These are phyloP conservation scores for Frankliniella fusca DNA, from an alignment of 2,888 invertebrate genomes.

Conservation along the genomic window DNA sequence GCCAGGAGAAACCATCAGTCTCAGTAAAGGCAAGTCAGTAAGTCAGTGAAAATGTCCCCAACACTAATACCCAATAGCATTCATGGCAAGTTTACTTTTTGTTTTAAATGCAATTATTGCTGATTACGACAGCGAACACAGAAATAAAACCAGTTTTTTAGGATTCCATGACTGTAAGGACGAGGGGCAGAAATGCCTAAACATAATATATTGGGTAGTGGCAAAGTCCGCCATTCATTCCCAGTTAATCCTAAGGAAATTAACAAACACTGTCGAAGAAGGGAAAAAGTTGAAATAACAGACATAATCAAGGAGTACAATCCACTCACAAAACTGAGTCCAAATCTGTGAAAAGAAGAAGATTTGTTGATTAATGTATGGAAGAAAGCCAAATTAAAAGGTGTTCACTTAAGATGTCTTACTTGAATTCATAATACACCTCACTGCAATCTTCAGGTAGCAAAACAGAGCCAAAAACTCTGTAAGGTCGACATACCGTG, in stretches of 20 bases:
- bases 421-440: conserved; percentile 75
- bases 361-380: conserved; percentile 30
- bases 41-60: too few species aligned
- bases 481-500: conserved; percentile 78
- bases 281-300: conserved; percentile 45
- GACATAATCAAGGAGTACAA: conserved; percentile 49
- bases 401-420: conserved; percentile 46
- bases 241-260: conserved; percentile 52
- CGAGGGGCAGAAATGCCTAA: conserved; percentile 38
- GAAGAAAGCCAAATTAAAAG: conserved; percentile 27
- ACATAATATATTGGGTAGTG: conserved; percentile 30
- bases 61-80: background rate
- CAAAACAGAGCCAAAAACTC: conserved; percentile 62
- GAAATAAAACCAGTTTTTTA: conserved; percentile 41
- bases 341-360: conserved; percentile 46
- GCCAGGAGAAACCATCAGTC: too few species aligned
- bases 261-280: conserved; percentile 49
- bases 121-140: conserved; percentile 26
- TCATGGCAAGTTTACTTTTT: background rate
- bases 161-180: conserved; percentile 40
- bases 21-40: background rate
- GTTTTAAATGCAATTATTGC: background rate
- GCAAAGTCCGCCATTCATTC: conserved; percentile 49
- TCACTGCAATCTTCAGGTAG: conserved; percentile 80
- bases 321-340: conserved; percentile 56